Evolutionary conservation across 2,888 invertebrate species (phyloP), one percentile per base, ranked within the genome.

Genomic region (Pimpla rufipes): DNA sequence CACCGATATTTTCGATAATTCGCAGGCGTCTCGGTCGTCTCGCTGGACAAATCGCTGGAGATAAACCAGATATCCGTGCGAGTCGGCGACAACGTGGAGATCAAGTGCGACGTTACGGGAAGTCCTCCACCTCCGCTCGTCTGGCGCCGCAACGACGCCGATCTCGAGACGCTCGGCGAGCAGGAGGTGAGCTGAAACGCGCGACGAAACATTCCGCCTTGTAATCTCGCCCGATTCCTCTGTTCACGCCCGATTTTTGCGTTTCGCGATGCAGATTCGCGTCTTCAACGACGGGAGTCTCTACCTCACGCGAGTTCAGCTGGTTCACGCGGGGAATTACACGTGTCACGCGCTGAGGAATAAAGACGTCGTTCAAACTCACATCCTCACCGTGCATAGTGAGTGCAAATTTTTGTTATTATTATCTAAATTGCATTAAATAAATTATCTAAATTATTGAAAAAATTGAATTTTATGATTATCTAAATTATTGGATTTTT

Each of bases 301-400:
- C 64, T 97, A 96, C 92, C 94, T 97, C 85, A 96, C 96, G 62
- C 94, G 95, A 87, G 96, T 96, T 81, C 96, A 96, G 89, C 94
- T 97, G 66, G 95, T 96, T 82, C 96, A 97, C 92, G 96, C 96
- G 64, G 97, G 97, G 23, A 97, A 97, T 94, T 97, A 96, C 93
- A 96, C 96, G 1, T 97, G 97, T 90, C 96, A 96, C 90, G 96
- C 96, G 21, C 95, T 96, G 86, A 94, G 96, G 83, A 96, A 96
- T 92, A 95, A 95, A 83, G 96, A 96, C 88, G 95, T 96, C 66
- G 95, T 96, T 64, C 97, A 97, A 92, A 96, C 96, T 7, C 97
- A 97, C 91, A 94, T 96, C 50, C 94, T 97, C 50, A 96, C 95
- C 42, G 96, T 97, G 45, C 96, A 96, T 92, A 96, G 96, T 97